phyloP scores from a whole-genome alignment of 1,140 invertebrate species.

The Drosophila varians region DNA sequence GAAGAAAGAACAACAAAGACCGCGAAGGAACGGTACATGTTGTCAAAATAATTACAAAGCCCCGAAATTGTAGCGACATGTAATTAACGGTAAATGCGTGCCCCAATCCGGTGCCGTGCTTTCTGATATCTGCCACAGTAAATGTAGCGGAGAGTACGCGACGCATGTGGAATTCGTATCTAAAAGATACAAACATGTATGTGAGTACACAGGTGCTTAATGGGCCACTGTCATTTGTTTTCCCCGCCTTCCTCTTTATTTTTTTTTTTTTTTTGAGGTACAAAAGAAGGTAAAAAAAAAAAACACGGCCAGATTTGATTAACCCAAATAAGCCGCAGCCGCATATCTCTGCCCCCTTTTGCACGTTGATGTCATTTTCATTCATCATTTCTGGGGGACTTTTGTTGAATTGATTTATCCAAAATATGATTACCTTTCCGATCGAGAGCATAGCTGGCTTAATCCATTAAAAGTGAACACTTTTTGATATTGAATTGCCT shows the following conservation, averaged over 20 bases:
- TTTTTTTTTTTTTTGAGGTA: not conserved
- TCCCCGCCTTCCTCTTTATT: not conserved
- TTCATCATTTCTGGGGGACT: conserved; percentile 57
- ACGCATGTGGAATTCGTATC: conserved; percentile 36
- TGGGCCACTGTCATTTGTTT: conserved; percentile 30
- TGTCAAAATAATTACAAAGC: conserved; percentile 78
- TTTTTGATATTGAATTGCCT: not conserved
- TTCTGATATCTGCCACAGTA: conserved; percentile 50
- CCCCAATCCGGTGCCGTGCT: conserved; percentile 28
- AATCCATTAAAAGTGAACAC: not conserved
- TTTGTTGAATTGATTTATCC: conserved; percentile 45
- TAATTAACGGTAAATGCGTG: conserved; percentile 77
- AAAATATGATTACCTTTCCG: conserved; percentile 37
- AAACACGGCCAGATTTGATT: conserved; percentile 66
- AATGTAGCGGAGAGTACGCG: conserved; percentile 10
- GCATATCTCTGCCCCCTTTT: conserved; percentile 23
- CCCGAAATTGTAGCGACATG: conserved; percentile 68
- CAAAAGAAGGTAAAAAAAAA: not conserved
- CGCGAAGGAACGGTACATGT: conserved; percentile 34
- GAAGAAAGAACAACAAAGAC: conserved; percentile 30
- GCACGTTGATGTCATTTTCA: conserved; percentile 60
- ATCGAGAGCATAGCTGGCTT: not conserved
- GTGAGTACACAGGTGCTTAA: conserved; percentile 49
- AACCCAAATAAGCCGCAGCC: conserved; percentile 57
- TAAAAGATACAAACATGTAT: conserved; percentile 20